Conservation (phyloP, 2,113 vertebrate species). For the Ceyx melanurus region DNA sequence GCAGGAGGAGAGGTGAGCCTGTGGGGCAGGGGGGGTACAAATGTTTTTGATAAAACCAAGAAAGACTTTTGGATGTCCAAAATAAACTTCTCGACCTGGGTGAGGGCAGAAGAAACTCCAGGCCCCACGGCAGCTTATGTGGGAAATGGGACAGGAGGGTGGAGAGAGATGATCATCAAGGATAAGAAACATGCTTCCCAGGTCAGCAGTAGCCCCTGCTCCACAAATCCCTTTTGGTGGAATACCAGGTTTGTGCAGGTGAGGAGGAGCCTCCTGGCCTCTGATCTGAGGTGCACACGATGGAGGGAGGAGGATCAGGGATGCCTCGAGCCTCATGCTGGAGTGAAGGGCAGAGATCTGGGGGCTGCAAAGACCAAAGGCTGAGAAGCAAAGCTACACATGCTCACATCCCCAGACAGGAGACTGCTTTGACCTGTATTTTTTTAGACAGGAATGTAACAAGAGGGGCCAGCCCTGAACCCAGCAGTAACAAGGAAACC, state of each 20-base stretch:
- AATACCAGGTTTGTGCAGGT: rapidly evolving
- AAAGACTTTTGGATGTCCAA: neutral
- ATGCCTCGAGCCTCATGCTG: no score
- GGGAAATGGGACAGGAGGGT: neutral
- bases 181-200: neutral
- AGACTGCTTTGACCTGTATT: rapidly evolving
- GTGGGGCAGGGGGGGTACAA: rapidly evolving
- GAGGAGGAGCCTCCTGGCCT: neutral
- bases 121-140: rapidly evolving
- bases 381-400: rapidly evolving
- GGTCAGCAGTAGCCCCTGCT: neutral
- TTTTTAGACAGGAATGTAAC: neutral
- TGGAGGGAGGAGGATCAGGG: neutral
- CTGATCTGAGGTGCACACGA: rapidly evolving
- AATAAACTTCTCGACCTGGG: neutral
- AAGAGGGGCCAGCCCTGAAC: neutral
- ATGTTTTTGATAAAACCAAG: rapidly evolving
- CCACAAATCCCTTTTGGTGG: neutral
- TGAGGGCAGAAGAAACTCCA: rapidly evolving
- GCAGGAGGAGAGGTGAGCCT: neutral
- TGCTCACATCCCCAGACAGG: neutral
- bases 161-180: neutral
- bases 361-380: neutral
- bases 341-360: no score
- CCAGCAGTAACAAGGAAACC: neutral